A percentile compares a stretch with the other conserved stretches of the same genome.
phyloP scores from a whole-genome alignment of 2,797 vertebrate genomes.

The Melanotaenia boesemani region DNA sequence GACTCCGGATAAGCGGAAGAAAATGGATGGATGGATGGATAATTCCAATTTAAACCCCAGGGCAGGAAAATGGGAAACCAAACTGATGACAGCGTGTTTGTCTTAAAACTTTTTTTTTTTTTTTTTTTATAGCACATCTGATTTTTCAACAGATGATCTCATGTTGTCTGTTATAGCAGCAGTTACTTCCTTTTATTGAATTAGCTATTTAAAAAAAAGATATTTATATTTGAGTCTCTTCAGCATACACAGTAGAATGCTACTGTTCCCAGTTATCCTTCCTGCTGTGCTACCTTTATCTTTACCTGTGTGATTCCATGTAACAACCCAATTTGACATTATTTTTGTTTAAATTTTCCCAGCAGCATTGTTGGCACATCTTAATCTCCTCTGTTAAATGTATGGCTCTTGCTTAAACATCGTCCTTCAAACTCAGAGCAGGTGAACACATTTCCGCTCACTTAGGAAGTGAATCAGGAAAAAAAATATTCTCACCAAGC shows the following conservation, averaged over 20 bases:
- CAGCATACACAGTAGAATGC: not conserved
- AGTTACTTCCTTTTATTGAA: too few species aligned
- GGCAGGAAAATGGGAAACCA: too few species aligned
- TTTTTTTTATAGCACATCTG: too few species aligned
- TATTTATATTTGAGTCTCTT: too few species aligned
- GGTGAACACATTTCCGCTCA: not conserved
- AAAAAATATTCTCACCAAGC: conserved; percentile 27
- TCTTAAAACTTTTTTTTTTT: too few species aligned
- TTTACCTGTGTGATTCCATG: conserved; percentile 23
- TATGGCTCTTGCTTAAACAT: not conserved
- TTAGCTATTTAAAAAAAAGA: too few species aligned
- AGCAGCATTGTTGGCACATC: not conserved
- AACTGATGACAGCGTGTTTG: too few species aligned
- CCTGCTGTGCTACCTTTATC: conserved; percentile 30
- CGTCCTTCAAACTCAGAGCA: not conserved
- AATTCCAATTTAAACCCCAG: too few species aligned
- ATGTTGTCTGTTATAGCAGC: too few species aligned
- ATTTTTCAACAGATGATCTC: too few species aligned
- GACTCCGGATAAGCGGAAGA: too few species aligned
- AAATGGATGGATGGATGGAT: too few species aligned
- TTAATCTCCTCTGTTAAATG: not conserved
- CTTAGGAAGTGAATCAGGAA: not conserved
- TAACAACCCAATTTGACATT: conserved; percentile 5
- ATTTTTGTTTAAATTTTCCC: not conserved
- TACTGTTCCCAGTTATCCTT: not conserved